These are phyloP conservation scores for Hemitrygon akajei DNA, from an alignment of 2,797 vertebrate species.

Conservation along the genomic window DNA sequence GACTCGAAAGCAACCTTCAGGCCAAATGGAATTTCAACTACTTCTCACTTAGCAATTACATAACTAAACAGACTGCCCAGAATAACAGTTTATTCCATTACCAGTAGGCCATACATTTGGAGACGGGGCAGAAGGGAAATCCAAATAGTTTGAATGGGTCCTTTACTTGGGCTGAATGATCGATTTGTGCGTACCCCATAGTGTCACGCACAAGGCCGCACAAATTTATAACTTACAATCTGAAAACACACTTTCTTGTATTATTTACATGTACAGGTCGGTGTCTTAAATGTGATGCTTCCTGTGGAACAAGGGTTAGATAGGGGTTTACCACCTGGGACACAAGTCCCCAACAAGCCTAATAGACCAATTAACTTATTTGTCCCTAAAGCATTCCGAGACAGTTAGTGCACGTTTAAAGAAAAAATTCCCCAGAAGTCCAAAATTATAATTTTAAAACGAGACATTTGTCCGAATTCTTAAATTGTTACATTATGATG, in stretches of 20 bases:
- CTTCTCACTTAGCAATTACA: not conserved
- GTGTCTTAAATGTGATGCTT: conserved; percentile 25
- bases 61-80: conserved; percentile 19
- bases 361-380: conserved; percentile 7
- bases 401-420: conserved; percentile 26
- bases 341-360: not conserved
- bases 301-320: conserved; percentile 2
- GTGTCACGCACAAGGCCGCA: not conserved
- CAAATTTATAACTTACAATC: not conserved
- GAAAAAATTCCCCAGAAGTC: not conserved
- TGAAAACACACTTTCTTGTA: not conserved
- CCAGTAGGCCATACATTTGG: not conserved
- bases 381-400: conserved; percentile 23
- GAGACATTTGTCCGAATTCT: conserved; percentile 20
- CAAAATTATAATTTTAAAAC: not conserved
- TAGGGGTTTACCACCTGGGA: conserved; percentile 18
- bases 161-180: not conserved
- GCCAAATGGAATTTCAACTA: conserved; percentile 9
- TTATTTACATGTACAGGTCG: not conserved
- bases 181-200: not conserved
- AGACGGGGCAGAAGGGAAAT: not conserved
- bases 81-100: conserved; percentile 28
- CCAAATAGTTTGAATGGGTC: not conserved
- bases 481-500: not conserved
- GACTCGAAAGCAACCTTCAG: not conserved